phyloP scores from a whole-genome alignment of 92 coral and sea anemone species.

The Desmophyllum pertusum region DNA sequence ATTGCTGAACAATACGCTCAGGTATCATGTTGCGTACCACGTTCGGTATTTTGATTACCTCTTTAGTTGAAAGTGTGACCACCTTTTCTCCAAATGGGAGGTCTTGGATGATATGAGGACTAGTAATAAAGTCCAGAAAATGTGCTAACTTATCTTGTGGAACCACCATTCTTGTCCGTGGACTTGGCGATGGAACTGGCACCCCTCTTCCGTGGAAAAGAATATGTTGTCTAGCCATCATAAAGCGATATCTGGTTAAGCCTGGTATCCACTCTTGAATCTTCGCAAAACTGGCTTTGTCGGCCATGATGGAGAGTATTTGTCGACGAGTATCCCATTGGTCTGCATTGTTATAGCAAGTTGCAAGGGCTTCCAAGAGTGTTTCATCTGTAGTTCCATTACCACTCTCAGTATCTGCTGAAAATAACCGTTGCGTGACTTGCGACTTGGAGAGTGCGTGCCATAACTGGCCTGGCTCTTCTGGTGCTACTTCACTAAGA shows the following conservation, averaged over 20 bases:
- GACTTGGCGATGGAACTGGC: slow-evolving; percentile 34
- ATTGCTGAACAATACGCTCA: slow-evolving; percentile 59
- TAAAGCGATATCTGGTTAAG: slow-evolving; percentile 49
- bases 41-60: slow-evolving; percentile 59
- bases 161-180: slow-evolving; percentile 49
- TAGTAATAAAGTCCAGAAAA: slow-evolving; percentile 55
- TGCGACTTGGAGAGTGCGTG: neutral
- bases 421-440: no score
- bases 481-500: slow-evolving; percentile 36
- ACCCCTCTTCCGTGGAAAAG: slow-evolving; percentile 55
- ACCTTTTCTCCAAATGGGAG: slow-evolving; percentile 63
- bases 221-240: slow-evolving; percentile 50
- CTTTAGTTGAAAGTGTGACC: slow-evolving; percentile 53
- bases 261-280: slow-evolving; percentile 44
- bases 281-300: slow-evolving; percentile 42
- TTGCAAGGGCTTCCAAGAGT: neutral
- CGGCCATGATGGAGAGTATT: slow-evolving; percentile 51
- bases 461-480: slow-evolving; percentile 32
- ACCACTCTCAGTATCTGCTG: no score
- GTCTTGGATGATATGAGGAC: slow-evolving; percentile 65
- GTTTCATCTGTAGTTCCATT: neutral
- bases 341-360: neutral
- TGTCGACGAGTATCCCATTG: neutral
- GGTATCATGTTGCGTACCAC: slow-evolving; percentile 57
- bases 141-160: slow-evolving; percentile 55